phyloP scores from a whole-genome alignment of 2,888 invertebrate species.

The Blastobasis lacticolella region DNA sequence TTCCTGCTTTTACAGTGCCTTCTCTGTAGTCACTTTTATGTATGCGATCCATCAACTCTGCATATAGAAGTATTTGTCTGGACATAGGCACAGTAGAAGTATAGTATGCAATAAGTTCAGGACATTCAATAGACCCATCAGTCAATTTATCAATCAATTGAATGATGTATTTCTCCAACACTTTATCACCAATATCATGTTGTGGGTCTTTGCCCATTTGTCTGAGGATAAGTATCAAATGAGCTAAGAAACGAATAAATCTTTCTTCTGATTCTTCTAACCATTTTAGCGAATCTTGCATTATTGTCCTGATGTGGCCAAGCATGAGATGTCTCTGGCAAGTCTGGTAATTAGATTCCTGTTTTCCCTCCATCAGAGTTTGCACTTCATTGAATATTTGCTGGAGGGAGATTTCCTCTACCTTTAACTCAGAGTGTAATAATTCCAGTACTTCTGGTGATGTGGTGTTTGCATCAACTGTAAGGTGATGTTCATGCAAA shows the following conservation, averaged over 20 bases:
- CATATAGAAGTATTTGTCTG: conserved; percentile 74
- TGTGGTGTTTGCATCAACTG: conserved; percentile 59
- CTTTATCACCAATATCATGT: conserved; percentile 81
- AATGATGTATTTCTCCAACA: conserved; percentile 83
- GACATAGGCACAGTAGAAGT: conserved; percentile 81
- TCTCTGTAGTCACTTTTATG: conserved; percentile 77
- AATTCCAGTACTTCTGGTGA: conserved; percentile 54
- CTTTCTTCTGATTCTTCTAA: conserved; percentile 68
- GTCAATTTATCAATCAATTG: conserved; percentile 76
- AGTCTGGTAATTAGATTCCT: conserved; percentile 79
- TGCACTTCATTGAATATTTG: conserved; percentile 62
- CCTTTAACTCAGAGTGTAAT: conserved; percentile 47
- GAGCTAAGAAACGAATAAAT: conserved; percentile 87
- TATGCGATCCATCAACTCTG: conserved; percentile 80
- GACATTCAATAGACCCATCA: conserved; percentile 76
- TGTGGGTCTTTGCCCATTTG: conserved; percentile 83
- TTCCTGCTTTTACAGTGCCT: conserved; percentile 80
- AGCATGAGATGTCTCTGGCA: conserved; percentile 91
- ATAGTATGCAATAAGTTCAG: conserved; percentile 89
- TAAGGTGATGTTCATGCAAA: conserved; percentile 59
- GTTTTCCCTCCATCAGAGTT: conserved; percentile 68
- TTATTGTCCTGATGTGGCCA: conserved; percentile 82
- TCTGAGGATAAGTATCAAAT: conserved; percentile 87
- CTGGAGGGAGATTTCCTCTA: conserved; percentile 53
- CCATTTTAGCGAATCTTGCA: conserved; percentile 82